Evolutionary conservation across 2,888 invertebrate genomes (phyloP).

Genomic region (Apoda limacodes): DNA sequence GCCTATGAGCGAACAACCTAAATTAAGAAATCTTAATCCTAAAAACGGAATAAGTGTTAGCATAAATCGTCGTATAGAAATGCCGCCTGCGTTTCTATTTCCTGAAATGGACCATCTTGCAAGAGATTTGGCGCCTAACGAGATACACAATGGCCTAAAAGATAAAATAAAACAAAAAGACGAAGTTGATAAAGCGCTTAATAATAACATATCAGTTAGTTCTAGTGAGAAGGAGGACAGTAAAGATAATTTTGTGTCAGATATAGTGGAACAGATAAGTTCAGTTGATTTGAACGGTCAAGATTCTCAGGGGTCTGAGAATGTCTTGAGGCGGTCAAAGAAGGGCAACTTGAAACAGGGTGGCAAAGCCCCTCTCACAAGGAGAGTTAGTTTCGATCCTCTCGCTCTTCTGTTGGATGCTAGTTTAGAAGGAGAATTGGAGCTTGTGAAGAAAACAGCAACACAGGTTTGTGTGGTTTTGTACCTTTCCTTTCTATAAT

Average conservation of each 20-base stretch:
- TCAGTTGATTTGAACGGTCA: slow-evolving; percentile 63
- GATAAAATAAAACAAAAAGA: slow-evolving; percentile 47
- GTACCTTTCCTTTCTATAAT: slow-evolving; percentile 3
- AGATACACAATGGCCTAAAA: slow-evolving; percentile 41
- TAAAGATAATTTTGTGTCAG: slow-evolving; percentile 48
- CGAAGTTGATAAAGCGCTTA: slow-evolving; percentile 53
- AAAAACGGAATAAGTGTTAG: slow-evolving; percentile 74
- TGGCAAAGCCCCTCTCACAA: slow-evolving; percentile 78
- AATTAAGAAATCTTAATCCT: slow-evolving; percentile 73
- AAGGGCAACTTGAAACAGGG: slow-evolving; percentile 85
- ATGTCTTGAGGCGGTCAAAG: slow-evolving; percentile 74
- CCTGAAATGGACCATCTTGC: slow-evolving; percentile 78
- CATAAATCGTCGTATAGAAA: slow-evolving; percentile 81
- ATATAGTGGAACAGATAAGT: slow-evolving; percentile 62
- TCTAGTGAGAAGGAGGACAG: slow-evolving; percentile 52
- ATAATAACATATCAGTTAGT: slow-evolving; percentile 34
- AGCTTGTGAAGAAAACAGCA: slow-evolving; percentile 95
- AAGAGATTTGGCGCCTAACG: slow-evolving; percentile 49
- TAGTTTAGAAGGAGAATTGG: slow-evolving; percentile 97
- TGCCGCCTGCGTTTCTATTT: slow-evolving; percentile 86
- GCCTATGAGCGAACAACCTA: slow-evolving; percentile 83
- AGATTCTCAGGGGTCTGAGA: slow-evolving; percentile 67
- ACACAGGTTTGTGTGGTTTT: too few relatives aligned
- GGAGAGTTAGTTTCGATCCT: slow-evolving; percentile 97
- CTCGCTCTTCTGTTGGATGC: slow-evolving; percentile 96